Evolutionary conservation across 2,797 vertebrate species (phyloP), one percentile per base, ranked within the genome.

Genomic region (Myotis daubentonii): DNA sequence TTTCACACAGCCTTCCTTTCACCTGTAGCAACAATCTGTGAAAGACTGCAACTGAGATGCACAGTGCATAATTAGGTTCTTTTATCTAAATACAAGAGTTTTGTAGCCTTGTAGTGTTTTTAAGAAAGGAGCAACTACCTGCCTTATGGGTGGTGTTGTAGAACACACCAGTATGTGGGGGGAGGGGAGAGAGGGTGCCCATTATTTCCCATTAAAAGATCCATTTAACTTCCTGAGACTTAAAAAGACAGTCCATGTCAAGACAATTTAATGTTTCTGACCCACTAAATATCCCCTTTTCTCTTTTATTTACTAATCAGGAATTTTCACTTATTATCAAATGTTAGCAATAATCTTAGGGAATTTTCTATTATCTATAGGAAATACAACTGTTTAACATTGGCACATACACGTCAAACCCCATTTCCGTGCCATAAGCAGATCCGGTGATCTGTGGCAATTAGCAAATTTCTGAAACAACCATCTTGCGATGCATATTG

Each of bases 81-180:
- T 95, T 95, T 60, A 74, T 92, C 87, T 96, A 91, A 95, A 78
- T 60, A 47, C 33, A 55, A 96, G 81, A 96, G 81, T 90, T 96
- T 74, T 93, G 87, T 92, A 94, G 90, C 51, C 88, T 79, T 89
- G 85, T 44, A 87, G 68, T 84, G 38, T 89, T 62, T 23, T 93
- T 95, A 94, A 87, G 84, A 96, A 96, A 94, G 79, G 79, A 94
- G 70, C 94, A 93, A 96, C 94, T 94, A 86, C 75, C 82, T 83
- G 25, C 49, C 82, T 55, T 85, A 51, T 93, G 87, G 66, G 65
- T 62, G 80, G 92, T 86, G 78, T 70, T 81, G 70, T 89, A 20
- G 76, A 94, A 87, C 70, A 70, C 51, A 75, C 19, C 25, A 75
- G 28, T 55, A 72, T 51, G 84, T 82, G 33, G 30, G 66, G 66